phyloP scores from a whole-genome alignment of 1,140 invertebrate species.

The Amyelois transitella region DNA sequence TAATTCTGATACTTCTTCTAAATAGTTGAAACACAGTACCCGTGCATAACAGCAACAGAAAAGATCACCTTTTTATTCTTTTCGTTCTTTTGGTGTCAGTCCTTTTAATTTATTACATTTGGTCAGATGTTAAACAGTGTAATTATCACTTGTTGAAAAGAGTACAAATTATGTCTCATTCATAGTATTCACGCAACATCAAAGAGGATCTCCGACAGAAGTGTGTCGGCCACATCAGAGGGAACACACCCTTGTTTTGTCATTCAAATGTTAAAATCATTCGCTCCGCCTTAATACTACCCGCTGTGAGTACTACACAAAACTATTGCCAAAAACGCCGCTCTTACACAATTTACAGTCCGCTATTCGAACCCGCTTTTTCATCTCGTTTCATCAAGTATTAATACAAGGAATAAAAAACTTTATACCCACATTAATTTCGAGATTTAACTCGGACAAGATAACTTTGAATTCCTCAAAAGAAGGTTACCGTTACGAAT shows the following conservation, averaged over 20 bases:
- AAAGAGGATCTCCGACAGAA: background rate
- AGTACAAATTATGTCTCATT: background rate
- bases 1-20: no score
- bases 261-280: background rate
- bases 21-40: no score
- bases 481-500: constrained; percentile 69
- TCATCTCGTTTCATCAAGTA: background rate
- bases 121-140: background rate
- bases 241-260: background rate
- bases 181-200: background rate
- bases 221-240: constrained; percentile 5
- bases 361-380: background rate
- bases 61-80: no score
- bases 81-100: no score
- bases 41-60: no score
- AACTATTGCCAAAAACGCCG: constrained; percentile 12
- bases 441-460: constrained; percentile 43
- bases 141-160: background rate
- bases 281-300: background rate
- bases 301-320: constrained; percentile 3
- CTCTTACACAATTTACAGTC: background rate
- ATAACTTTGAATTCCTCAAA: constrained; percentile 56
- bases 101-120: no score
- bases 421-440: constrained; percentile 36
- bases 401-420: constrained; percentile 10